These are phyloP conservation scores for Gallinago paraguaiae DNA, from an alignment of 2,113 vertebrate genomes.

Conservation along the genomic window DNA sequence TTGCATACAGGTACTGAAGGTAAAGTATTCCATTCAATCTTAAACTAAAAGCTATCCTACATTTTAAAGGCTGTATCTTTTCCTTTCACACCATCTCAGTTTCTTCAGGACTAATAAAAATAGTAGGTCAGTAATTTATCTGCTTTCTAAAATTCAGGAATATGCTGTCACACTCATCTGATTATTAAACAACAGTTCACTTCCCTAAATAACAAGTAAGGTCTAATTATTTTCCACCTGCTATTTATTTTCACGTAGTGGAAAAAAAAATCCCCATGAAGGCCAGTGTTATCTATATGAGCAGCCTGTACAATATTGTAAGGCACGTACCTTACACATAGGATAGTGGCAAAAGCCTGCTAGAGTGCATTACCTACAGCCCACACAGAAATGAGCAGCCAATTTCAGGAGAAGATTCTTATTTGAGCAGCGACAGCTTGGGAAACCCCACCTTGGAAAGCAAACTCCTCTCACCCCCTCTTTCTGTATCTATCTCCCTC, in stretches of 20 bases:
- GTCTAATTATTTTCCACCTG: slow-evolving; percentile 37
- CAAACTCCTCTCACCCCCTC: slow-evolving; percentile 11
- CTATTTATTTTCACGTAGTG: slow-evolving; percentile 29
- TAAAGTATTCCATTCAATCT: not conserved
- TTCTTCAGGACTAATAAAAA: slow-evolving; percentile 39
- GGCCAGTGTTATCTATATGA: not conserved
- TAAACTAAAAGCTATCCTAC: not conserved
- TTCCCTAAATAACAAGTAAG: slow-evolving; percentile 24
- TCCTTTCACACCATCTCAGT: not conserved
- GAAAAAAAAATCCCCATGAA: not conserved
- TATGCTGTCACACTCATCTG: not conserved
- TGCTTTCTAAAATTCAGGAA: slow-evolving; percentile 47
- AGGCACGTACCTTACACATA: not conserved
- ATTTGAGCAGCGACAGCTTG: slow-evolving; percentile 23
- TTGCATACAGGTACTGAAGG: slow-evolving; percentile 9
- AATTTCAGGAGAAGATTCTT: slow-evolving; percentile 36
- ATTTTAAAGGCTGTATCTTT: not conserved
- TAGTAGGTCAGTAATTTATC: slow-evolving; percentile 26
- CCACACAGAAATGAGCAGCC: slow-evolving; percentile 46
- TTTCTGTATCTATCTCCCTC: not conserved
- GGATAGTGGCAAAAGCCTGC: not conserved
- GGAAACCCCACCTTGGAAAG: slow-evolving; percentile 41
- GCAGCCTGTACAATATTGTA: not conserved
- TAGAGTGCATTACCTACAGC: not conserved
- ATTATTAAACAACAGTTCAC: slow-evolving; percentile 57